Base-by-base conservation (phyloP, 2,888 invertebrate genomes). In the Athalia rosae region DNA sequence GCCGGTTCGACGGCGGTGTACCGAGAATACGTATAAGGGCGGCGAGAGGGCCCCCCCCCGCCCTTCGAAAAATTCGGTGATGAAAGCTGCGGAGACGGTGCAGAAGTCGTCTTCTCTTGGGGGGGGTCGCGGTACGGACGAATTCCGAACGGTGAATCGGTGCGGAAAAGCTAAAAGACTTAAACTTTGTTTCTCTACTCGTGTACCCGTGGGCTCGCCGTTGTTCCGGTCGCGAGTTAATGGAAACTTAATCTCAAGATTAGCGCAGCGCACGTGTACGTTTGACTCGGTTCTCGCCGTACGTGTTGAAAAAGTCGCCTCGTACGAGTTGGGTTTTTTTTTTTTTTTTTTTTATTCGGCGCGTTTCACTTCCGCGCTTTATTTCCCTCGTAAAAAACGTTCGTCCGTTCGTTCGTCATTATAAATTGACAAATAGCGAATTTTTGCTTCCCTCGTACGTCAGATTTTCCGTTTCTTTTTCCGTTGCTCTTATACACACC, bases 161-260 rank as follows among this genome's bases (percentile, higher is more conserved):
- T 82, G 86, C 85, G 86, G 86, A 86, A 86, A 85, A 88, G 86
- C 87, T 87, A 82, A 79, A 80, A 85, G 85, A 86, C 85, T 87
- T 86, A 85, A 85, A 85, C 85, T 86, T 83, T 84, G 61, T 74
- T 61, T 59, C 48, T 6, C 13, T 73, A 47, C 74, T 28, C 28
- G 28, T 28, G 28, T 28, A 28, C 28, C 28, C 28, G 28, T 2
- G 28, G 28, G 28, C 28, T 28, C 28, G 28, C 28, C 28, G 28
- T 61, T 8, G 28, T 7, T 61, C 3, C 61, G 74, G 45, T 13
- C 58, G 73, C 9, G 45, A 62, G 74, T 74, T 74, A 74, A 74
- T 74, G 74, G 74, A 74, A 74, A 61, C 61, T 74, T 74, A 74
- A 74, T 74, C 74, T 74, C 28, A 61, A 74, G 74, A 74, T 74